Conservation (phyloP, 2,797 vertebrate species). For the Cryptoblepharus egeriae region DNA sequence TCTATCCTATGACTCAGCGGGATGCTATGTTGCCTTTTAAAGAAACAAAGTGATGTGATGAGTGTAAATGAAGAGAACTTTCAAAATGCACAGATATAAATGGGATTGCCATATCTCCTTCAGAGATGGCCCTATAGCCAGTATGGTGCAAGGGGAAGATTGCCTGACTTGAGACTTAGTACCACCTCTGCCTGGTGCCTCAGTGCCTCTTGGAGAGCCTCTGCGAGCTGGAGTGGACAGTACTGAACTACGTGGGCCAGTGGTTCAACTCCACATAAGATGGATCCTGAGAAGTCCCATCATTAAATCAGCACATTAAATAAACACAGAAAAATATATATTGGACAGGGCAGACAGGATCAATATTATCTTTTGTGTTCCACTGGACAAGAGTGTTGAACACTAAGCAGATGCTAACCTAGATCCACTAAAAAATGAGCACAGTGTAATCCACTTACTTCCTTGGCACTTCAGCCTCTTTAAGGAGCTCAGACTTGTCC, state of each 20-base stretch:
- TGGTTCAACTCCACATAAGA: background rate
- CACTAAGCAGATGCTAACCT: conserved; percentile 9
- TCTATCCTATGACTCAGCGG: background rate
- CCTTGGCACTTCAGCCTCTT: background rate
- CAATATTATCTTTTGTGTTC: background rate
- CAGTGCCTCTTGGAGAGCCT: too few species aligned
- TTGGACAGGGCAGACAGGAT: background rate
- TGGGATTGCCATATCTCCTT: background rate
- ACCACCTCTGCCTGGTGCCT: too few species aligned
- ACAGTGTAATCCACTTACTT: conserved; percentile 6
- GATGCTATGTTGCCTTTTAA: background rate
- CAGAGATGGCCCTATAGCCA: background rate
- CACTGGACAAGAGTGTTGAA: background rate
- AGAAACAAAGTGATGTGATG: background rate
- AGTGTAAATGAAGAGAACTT: background rate
- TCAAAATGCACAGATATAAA: background rate
- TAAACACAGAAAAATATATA: too few species aligned
- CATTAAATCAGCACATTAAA: too few species aligned
- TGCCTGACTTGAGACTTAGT: background rate
- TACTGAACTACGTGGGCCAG: background rate
- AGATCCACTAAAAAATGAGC: background rate
- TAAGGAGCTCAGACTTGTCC: background rate
- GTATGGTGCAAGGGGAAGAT: background rate
- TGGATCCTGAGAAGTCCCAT: background rate
- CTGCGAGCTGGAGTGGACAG: background rate